phyloP scores from a whole-genome alignment of 2,113 vertebrate species.

The Chelonoidis abingdonii region DNA sequence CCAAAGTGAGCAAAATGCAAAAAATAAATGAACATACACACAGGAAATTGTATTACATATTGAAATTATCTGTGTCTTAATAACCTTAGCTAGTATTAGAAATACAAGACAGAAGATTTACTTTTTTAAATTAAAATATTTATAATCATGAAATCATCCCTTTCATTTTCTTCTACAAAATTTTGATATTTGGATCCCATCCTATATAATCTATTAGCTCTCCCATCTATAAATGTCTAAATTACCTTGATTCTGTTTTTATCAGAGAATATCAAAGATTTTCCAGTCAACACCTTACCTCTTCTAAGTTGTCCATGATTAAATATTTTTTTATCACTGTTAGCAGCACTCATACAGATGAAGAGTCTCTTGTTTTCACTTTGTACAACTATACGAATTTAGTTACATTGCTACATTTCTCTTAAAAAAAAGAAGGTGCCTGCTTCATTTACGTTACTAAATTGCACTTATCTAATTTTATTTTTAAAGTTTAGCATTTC shows the following conservation, averaged over 20 bases:
- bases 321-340: not conserved
- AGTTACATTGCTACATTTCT: not conserved
- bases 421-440: constrained; percentile 18
- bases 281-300: not conserved
- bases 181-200: not conserved
- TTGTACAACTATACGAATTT: not conserved
- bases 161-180: not conserved
- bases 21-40: not conserved
- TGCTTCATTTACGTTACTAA: constrained; percentile 11
- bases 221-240: not conserved
- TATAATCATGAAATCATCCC: not conserved
- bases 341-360: not conserved
- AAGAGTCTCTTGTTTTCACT: constrained; percentile 1
- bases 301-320: not conserved
- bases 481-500: constrained; percentile 26
- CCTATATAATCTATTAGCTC: not conserved
- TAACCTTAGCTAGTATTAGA: not conserved
- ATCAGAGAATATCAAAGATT: not conserved
- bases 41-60: not conserved
- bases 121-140: not conserved
- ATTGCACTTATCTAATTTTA: constrained; percentile 47
- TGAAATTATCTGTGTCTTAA: not conserved
- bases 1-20: not conserved
- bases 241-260: not conserved
- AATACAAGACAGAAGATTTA: not conserved